Evolutionary conservation across 1,140 invertebrate species (phyloP), one percentile per base, ranked within the genome.

Genomic region (Protaetia brevitarsis): DNA sequence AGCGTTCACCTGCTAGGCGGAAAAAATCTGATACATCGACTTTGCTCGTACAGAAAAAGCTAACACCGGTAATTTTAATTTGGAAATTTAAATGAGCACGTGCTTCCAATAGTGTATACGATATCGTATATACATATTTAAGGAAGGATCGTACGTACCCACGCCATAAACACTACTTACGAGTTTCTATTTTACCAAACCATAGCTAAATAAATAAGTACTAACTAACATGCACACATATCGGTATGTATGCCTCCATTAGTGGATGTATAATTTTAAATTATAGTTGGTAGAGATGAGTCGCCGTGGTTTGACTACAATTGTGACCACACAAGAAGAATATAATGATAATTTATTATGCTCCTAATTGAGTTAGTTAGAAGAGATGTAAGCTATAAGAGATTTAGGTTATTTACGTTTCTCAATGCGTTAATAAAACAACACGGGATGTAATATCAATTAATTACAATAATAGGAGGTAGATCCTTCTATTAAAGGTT

Each of bases 11-110:
- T 68, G 66, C 66, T 62, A 31, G 16, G 23, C 31, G 16, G 31
- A 56, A 65, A 68, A 68, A 64, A 65, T 68, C 66, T 60, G 58
- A 65, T 45, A 64, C 63, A 68, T 68, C 30, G 31, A 31, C 41
- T n/a, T n/a, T 51, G 41, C 19, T 51, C 41, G 41, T 51, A 51
- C 19, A 51, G 41, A 11, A 57, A 27, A 64, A 67, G 51, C 66
- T 56, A 65, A 41, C 63, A 68, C 66, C 58, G 63, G 66, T 68
- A 68, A 68, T 61, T 65, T 64, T 68, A 68, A 68, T 68, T 68
- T 68, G 60, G 28, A 34, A 64, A 68, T 68, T 65, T 60, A 68
- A 68, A 68, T 68, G 66, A 68, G 56, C 63, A 67, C 41, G 61
- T 61, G 45, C 57, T 59, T 23, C 19, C 21, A 51, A 23, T 8